Percentiles rank a stretch among this genome's conserved stretches.
phyloP scores from a whole-genome alignment of 2,888 invertebrate species.

The Dryococelus australis region DNA sequence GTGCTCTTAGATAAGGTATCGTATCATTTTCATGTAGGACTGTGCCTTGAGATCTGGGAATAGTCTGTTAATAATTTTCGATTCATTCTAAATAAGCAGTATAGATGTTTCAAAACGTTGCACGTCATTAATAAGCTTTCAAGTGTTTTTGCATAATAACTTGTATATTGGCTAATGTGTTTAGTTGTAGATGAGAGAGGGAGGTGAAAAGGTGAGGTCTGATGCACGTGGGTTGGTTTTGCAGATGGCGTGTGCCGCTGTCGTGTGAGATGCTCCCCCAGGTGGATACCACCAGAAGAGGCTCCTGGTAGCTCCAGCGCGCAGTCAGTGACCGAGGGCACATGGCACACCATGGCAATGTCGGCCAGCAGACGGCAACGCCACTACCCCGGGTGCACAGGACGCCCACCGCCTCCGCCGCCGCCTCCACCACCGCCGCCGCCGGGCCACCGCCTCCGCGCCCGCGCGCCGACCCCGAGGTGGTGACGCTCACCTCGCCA shows the following conservation, averaged over 20 bases:
- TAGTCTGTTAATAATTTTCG: no score
- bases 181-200: no score
- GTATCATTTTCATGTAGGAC: no score
- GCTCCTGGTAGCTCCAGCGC: neutral
- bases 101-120: no score
- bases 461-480: conserved; percentile 58
- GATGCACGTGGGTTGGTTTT: neutral
- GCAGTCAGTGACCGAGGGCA: conserved; percentile 6
- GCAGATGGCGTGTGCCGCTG: conserved; percentile 34
- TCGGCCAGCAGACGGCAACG: conserved; percentile 40
- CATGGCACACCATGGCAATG: conserved; percentile 47
- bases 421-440: conserved; percentile 53
- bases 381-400: conserved; percentile 49
- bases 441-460: conserved; percentile 49
- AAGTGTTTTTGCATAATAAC: no score
- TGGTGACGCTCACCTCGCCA: conserved; percentile 70
- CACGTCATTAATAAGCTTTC: no score
- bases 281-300: neutral
- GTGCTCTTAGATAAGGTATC: no score
- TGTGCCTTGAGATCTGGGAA: no score
- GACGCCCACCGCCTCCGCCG: conserved; percentile 39
- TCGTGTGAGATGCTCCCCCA: neutral
- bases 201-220: no score
- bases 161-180: no score
- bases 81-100: no score